phyloP scores from a whole-genome alignment of 2,888 invertebrate genomes.

The Hylaea fasciaria region DNA sequence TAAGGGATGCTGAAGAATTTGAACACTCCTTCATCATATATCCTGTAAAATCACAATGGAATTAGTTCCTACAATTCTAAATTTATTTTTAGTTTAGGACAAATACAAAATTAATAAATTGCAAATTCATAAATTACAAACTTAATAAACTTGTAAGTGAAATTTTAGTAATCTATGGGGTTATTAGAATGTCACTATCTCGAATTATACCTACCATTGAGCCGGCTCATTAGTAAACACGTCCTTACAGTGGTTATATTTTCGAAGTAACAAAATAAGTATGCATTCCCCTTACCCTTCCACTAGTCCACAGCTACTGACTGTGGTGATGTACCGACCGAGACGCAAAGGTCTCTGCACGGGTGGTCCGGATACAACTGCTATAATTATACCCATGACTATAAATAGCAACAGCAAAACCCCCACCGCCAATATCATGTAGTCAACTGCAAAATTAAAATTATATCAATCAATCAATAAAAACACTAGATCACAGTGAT shows the following conservation, averaged over 20 bases:
- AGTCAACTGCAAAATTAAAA: constrained; percentile 73
- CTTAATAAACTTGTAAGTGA: too few relatives aligned
- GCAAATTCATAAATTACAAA: too few relatives aligned
- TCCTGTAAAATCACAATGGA: constrained; percentile 66
- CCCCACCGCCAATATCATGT: constrained; percentile 82
- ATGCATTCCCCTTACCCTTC: constrained; percentile 86
- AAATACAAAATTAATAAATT: too few relatives aligned
- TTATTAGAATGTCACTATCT: too few relatives aligned
- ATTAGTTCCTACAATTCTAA: too few relatives aligned
- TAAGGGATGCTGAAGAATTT: constrained; percentile 94
- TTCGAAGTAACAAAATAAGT: too few relatives aligned
- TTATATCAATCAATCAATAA: neutral
- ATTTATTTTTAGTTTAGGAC: too few relatives aligned
- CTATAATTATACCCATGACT: constrained; percentile 86
- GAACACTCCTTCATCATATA: constrained; percentile 90
- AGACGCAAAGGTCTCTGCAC: constrained; percentile 87
- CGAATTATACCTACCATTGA: too few relatives aligned
- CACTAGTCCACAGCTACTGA: constrained; percentile 91
- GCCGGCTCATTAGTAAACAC: too few relatives aligned
- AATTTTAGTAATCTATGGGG: too few relatives aligned
- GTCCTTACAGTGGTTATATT: too few relatives aligned
- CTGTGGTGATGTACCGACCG: constrained; percentile 89
- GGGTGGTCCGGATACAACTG: constrained; percentile 79
- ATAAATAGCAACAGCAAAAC: constrained; percentile 87
- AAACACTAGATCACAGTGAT: neutral